Conservation (phyloP, 2,113 vertebrate genomes). For the Anoura caudifer region DNA sequence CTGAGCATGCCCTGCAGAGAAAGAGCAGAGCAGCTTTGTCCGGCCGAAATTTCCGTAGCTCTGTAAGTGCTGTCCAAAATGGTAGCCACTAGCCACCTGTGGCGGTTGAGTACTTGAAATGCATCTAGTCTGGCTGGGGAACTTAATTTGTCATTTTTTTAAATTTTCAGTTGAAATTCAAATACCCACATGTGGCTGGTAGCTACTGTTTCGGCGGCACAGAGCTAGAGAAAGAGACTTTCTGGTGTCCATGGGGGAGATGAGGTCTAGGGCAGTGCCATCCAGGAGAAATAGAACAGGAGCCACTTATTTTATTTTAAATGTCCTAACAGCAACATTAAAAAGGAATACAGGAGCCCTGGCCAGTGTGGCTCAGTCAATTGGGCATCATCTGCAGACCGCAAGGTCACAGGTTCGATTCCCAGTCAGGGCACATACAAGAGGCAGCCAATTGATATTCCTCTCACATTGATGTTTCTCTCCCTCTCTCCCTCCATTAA, state of each 20-base stretch:
- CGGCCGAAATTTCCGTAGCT: background rate
- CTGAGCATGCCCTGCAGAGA: rapidly evolving
- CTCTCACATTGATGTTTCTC: too few species aligned
- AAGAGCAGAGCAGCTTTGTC: background rate
- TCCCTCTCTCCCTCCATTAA: too few species aligned
- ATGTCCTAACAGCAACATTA: background rate
- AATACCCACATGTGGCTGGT: background rate
- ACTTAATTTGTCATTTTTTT: background rate
- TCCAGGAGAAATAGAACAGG: rapidly evolving
- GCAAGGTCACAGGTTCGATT: too few species aligned
- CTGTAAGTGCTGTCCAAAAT: background rate
- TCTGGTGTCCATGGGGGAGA: background rate
- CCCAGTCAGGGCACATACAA: too few species aligned
- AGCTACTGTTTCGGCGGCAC: background rate
- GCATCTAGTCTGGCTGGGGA: background rate
- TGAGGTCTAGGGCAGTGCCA: background rate
- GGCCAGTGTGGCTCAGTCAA: too few species aligned
- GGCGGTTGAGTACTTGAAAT: background rate
- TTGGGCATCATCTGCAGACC: too few species aligned
- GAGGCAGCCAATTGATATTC: too few species aligned
- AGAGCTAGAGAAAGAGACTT: background rate
- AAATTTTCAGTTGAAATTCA: background rate
- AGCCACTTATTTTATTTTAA: background rate
- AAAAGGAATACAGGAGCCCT: background rate
- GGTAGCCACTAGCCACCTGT: rapidly evolving